Evolutionary conservation across 2,113 vertebrate genomes (phyloP).

Genomic region (Meriones unguiculatus): DNA sequence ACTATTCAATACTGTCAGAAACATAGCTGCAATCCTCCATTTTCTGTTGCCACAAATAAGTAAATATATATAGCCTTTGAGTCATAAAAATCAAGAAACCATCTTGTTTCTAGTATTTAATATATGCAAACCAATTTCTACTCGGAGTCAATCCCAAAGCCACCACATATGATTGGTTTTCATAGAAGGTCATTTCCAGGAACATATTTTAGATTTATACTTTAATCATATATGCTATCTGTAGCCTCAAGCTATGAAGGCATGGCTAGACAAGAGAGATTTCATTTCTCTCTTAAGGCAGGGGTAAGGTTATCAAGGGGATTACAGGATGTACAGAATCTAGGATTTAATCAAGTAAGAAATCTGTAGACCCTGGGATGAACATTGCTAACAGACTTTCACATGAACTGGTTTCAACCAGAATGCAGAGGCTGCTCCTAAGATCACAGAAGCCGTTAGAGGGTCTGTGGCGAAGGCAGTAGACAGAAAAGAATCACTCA

Average conservation of each 20-base stretch:
- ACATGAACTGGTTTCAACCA: background rate
- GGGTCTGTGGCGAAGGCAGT: background rate
- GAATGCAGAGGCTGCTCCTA: background rate
- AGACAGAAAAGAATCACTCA: background rate
- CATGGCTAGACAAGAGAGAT: background rate
- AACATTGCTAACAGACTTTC: conserved; percentile 23
- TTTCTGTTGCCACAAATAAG: background rate
- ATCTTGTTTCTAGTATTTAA: conserved; percentile 1
- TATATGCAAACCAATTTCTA: background rate
- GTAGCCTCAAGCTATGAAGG: background rate
- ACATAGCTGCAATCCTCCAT: background rate
- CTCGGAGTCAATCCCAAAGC: conserved; percentile 36
- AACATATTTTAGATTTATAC: conserved; percentile 23
- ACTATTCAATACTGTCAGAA: conserved; percentile 7
- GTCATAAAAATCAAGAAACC: conserved; percentile 34
- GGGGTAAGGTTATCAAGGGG: conserved; percentile 1
- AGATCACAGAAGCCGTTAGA: background rate
- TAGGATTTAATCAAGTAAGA: conserved; percentile 55
- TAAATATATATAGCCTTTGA: background rate
- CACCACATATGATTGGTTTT: background rate
- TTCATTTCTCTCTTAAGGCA: conserved; percentile 44
- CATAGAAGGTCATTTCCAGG: conserved; percentile 47
- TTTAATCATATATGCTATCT: conserved; percentile 32
- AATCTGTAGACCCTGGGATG: background rate
- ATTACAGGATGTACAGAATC: background rate